Evolutionary conservation across 2,888 invertebrate genomes (phyloP), one percentile per base, ranked within the genome.

Genomic region (Diabrotica balteata): DNA sequence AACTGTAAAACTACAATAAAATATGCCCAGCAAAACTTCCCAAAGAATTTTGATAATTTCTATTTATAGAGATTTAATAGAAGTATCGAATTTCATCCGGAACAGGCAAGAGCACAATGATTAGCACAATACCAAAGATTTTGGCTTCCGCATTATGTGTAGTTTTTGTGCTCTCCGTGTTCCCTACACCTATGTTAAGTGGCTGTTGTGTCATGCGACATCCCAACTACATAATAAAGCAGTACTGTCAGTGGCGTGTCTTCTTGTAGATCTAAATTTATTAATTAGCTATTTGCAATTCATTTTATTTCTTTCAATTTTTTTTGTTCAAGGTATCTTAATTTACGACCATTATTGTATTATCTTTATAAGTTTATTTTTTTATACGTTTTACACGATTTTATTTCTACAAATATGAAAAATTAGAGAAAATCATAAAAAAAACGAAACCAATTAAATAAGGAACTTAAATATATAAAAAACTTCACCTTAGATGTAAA

Each of bases 161-260:
- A 51, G 32, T 49, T 59, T 50, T 59, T 45, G 44, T 46, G 58
- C 63, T 52, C 52, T 64, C 59, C 49, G 54, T 54, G 7, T 50
- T 51, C 53, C 70, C 67, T 73, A 68, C 71, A 76, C 79, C 78
- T 75, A 81, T 80, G 80, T 81, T 82, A 82, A 82, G 81, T 82
- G 78, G 82, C 81, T 81, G 81, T 82, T 80, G 80, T 72, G 75
- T 78, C 75, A 74, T 73, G 73, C 69, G 77, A 77, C 79, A 77
- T 77, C 55, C 44, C 55, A 55, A 45, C 55, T 54, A 44, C 43
- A 17, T 17, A 17, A 1, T 54, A 54, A 47, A 54, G 9, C 73
- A 66, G 66, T 51, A 57, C 62, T 63, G 60, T 67, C 66, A 63
- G 45, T 9, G 55, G 44, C 62, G 62, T 54, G 42, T 63, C 66